phyloP scores from a whole-genome alignment of 2,113 vertebrate species.

The Tragelaphus imberbis region DNA sequence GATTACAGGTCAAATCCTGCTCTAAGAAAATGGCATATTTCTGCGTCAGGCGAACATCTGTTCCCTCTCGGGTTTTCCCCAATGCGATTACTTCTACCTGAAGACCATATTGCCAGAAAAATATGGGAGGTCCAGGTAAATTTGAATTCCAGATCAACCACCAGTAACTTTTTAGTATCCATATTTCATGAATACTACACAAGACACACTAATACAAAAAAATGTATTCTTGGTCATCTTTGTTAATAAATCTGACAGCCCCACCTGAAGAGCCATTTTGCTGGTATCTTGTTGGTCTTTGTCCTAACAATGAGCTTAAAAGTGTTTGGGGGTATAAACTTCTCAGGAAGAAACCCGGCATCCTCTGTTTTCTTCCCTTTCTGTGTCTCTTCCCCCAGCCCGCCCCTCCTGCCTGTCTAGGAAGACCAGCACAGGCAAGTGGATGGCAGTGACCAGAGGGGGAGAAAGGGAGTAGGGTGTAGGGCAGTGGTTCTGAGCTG shows the following conservation, averaged over 20 bases:
- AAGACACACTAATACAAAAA: background rate
- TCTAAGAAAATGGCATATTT: background rate
- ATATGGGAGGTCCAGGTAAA: too few relatives aligned
- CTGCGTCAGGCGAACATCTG: background rate
- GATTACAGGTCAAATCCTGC: background rate
- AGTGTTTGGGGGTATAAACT: background rate
- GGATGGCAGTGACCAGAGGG: background rate
- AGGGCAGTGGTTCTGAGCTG: background rate
- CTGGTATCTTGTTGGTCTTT: background rate
- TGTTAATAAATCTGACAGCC: background rate
- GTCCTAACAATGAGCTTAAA: background rate
- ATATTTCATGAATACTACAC: background rate
- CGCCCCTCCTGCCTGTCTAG: background rate
- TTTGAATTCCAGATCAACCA: background rate
- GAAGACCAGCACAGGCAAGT: too few relatives aligned
- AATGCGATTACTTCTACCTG: background rate
- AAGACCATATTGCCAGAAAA: background rate
- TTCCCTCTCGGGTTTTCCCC: background rate
- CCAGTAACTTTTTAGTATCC: background rate
- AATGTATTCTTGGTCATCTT: accelerated
- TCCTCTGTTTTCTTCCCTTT: background rate
- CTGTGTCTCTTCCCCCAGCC: accelerated
- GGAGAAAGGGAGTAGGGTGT: background rate
- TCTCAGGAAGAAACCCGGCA: accelerated
- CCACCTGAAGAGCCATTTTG: background rate